These are phyloP conservation scores for Ciona savignyi DNA, from an alignment of 23 tunicate genomes.

Conservation along the genomic window DNA sequence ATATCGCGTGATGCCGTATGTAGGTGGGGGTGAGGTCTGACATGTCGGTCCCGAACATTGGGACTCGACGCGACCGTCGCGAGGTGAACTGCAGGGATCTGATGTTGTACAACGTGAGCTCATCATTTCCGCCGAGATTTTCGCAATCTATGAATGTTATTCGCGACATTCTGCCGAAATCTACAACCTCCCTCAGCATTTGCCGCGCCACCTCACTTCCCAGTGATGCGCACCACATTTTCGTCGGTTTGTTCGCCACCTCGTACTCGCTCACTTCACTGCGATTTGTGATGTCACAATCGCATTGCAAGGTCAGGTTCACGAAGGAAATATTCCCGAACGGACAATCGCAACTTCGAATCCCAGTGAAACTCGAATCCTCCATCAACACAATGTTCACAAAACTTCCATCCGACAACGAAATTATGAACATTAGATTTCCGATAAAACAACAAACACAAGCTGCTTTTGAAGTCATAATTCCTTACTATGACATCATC, in stretches of 20 bases:
- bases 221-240: not conserved
- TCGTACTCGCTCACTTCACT: not conserved
- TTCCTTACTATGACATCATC: too few relatives aligned
- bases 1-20: not conserved
- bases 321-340: not conserved
- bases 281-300: not conserved
- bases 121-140: not conserved
- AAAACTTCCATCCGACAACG: not conserved
- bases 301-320: not conserved
- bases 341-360: not conserved
- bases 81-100: not conserved
- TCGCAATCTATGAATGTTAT: constrained; percentile 5
- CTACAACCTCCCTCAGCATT: constrained; percentile 9
- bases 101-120: constrained; percentile 4
- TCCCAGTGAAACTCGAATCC: not conserved
- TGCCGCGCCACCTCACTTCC: constrained; percentile 1
- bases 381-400: not conserved
- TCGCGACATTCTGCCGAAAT: constrained; percentile 3
- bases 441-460: not conserved
- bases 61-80: not conserved
- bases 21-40: not conserved
- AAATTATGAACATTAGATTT: too few relatives aligned
- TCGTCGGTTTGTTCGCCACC: not conserved
- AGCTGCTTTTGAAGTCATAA: too few relatives aligned
- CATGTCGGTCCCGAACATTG: not conserved